Evolutionary conservation across 2,888 invertebrate species (phyloP), one percentile per base, ranked within the genome.

Genomic region (Gryllus longicercus): DNA sequence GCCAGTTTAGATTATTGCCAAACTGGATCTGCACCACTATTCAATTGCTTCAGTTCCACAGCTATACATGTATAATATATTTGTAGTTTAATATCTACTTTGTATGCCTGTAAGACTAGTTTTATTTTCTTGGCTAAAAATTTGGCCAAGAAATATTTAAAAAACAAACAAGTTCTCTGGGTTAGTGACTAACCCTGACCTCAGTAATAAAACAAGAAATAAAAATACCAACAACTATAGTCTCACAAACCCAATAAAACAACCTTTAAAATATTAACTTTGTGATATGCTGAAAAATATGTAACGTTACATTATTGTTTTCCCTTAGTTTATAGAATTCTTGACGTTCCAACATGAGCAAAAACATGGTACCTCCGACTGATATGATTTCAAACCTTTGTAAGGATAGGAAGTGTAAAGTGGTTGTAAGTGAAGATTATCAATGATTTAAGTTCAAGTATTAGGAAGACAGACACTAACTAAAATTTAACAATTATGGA

Each of bases 281-380:
- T 63, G 10, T 79, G 78, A 79, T 79, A 79, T 79, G 78, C 21
- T 79, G 21, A 74, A 12, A 63, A 79, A 79, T 75, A 75, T 74
- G 78, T 74, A 50, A 79, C 74, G 50, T 79, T 79, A 63, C n/a
- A 63, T 63, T 63, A 63, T 63, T 63, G 16, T 18, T 63, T 14
- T 18, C n/a, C n/a, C 63, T 63, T 63, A 18, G 14, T 14, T 18
- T 63, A 18, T 63, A 63, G 14, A 63, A n/a, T 63, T n/a, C 63
- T 63, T 63, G 63, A 63, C 63, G 63, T 63, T 63, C n/a, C 38
- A 38, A 63, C 63, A 63, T 63, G 63, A 63, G 63, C 63, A 63
- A 63, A 63, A 63, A 63, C 63, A 8, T n/a, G 63, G 63, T 63
- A 63, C 63, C n/a, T 63, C 63, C n/a, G 63, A 63, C 63, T 63